Percentiles rank a stretch among this genome's conserved stretches.
Evolutionary conservation across 2,888 invertebrate species (phyloP).

Genomic region (Lumbricus terrestris): DNA sequence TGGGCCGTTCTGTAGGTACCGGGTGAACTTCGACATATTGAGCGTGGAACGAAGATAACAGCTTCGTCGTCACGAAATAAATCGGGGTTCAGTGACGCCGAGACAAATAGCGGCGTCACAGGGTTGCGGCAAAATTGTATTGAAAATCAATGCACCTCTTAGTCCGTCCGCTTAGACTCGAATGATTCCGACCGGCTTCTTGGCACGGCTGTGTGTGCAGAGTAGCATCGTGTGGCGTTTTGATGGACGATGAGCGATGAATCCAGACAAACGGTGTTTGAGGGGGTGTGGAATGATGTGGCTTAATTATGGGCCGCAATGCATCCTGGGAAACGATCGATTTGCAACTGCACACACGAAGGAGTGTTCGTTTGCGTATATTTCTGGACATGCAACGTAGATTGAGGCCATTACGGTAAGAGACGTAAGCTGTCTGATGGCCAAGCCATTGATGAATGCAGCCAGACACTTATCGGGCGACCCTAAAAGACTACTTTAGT

Average conservation of each 20-base stretch:
- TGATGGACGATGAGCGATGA: neutral
- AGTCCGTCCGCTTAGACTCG: neutral
- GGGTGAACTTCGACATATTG: neutral
- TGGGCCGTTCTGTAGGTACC: neutral
- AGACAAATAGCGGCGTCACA: neutral
- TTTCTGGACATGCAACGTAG: neutral
- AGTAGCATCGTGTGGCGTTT: neutral
- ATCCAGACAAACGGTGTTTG: neutral
- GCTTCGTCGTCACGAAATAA: neutral
- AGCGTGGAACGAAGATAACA: neutral
- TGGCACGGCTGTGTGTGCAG: neutral
- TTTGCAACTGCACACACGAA: neutral
- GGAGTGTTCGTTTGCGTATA: neutral
- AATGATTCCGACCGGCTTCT: neutral
- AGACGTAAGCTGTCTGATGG: neutral
- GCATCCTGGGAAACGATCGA: neutral
- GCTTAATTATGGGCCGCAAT: neutral
- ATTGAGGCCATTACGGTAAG: neutral
- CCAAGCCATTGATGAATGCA: neutral
- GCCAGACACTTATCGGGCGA: neutral
- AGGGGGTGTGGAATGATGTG: neutral
- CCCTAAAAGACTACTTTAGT: neutral
- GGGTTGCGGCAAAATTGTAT: neutral
- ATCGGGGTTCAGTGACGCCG: neutral
- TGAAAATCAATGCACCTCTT: conserved; percentile 3